These are phyloP conservation scores for Spicauda simplicius DNA, from an alignment of 2,888 invertebrate genomes.

Conservation along the genomic window DNA sequence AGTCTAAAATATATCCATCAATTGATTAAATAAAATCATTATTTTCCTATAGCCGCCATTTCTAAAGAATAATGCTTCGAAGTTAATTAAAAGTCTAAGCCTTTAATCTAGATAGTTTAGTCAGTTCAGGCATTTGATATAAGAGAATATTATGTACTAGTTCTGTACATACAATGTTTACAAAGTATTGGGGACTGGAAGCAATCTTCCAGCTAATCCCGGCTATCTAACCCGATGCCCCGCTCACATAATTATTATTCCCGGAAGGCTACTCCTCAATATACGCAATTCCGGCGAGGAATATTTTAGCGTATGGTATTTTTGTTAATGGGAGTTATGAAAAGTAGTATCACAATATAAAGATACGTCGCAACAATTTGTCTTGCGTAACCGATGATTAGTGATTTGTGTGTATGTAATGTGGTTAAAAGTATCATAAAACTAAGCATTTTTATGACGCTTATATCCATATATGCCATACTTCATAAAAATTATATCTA, in stretches of 20 bases:
- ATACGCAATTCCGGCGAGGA: neutral
- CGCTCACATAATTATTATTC: slow-evolving; percentile 18
- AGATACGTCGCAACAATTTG: too few relatives aligned
- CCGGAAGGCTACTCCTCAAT: neutral
- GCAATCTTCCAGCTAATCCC: slow-evolving; percentile 13
- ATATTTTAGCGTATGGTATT: neutral
- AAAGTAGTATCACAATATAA: too few relatives aligned
- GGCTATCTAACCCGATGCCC: slow-evolving; percentile 16
- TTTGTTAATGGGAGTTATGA: neutral
- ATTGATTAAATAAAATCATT: too few relatives aligned
- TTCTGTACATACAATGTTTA: neutral
- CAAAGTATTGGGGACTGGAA: neutral
- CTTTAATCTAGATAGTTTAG: neutral
- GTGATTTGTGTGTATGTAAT: too few relatives aligned
- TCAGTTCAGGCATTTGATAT: neutral
- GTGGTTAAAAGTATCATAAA: too few relatives aligned
- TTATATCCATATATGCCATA: too few relatives aligned
- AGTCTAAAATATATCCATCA: too few relatives aligned
- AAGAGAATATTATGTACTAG: neutral
- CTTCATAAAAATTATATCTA: too few relatives aligned
- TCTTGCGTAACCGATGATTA: too few relatives aligned
- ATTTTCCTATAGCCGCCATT: too few relatives aligned
- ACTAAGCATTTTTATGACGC: too few relatives aligned
- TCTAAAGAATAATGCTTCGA: too few relatives aligned
- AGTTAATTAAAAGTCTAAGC: neutral